Evolutionary conservation across 2,113 vertebrate species (phyloP).

Genomic region (Grammatotria lemairii): DNA sequence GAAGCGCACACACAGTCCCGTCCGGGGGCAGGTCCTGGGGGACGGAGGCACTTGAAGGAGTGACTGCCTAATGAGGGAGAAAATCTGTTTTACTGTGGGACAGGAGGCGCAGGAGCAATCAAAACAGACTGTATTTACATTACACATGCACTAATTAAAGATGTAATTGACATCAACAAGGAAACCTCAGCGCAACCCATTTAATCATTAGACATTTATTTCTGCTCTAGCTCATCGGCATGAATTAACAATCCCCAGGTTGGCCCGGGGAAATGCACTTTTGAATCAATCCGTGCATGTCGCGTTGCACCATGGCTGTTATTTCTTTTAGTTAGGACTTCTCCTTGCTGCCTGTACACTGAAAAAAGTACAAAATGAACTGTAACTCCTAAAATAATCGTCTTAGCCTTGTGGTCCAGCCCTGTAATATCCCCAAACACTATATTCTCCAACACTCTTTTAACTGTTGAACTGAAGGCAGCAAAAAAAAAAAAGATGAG

Average conservation of each 20-base stretch:
- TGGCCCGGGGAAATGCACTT: not conserved
- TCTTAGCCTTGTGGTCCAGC: not conserved
- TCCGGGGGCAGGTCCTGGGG: slow-evolving; percentile 56
- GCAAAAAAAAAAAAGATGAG: not conserved
- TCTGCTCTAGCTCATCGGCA: not conserved
- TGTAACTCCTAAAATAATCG: not conserved
- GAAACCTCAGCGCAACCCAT: slow-evolving; percentile 20
- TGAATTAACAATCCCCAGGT: not conserved
- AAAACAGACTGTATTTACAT: slow-evolving; percentile 66
- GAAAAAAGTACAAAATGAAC: not conserved
- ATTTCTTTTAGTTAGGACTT: not conserved
- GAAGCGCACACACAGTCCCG: not conserved
- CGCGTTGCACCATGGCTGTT: not conserved
- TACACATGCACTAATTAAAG: slow-evolving; percentile 69
- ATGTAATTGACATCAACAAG: slow-evolving; percentile 61
- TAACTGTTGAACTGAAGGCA: not conserved
- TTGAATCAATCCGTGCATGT: not conserved
- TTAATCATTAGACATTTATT: slow-evolving; percentile 35
- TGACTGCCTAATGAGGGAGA: slow-evolving; percentile 68
- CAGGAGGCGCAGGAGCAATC: slow-evolving; percentile 52
- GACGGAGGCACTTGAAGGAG: slow-evolving; percentile 65
- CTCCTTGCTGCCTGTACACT: not conserved
- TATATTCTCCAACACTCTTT: not conserved
- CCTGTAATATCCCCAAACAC: not conserved
- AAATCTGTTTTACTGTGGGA: slow-evolving; percentile 62